phyloP scores from a whole-genome alignment of 2,797 vertebrate species.

The Bradypodion pumilum region DNA sequence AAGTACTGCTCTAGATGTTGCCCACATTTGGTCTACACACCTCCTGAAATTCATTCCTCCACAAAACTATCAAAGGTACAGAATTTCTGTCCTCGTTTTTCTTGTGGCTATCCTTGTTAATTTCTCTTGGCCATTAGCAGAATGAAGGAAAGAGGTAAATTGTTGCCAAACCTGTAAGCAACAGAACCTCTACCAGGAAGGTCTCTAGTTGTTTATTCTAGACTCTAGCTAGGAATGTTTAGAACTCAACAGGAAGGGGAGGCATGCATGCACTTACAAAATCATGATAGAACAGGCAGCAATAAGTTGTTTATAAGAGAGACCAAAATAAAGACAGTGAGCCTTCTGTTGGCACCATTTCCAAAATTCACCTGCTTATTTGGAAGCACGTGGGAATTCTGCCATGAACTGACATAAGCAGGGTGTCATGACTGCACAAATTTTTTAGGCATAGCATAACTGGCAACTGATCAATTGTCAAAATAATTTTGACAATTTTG shows the following conservation, averaged over 20 bases:
- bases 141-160: background rate
- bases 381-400: background rate
- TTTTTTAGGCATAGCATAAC: background rate
- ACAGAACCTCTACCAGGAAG: background rate
- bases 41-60: no score
- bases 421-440: background rate
- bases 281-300: background rate
- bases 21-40: no score
- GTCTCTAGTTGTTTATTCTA: background rate
- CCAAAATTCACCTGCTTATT: constrained; percentile 6
- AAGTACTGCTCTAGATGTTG: no score
- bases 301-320: constrained; percentile 11
- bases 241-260: background rate
- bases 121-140: background rate
- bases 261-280: background rate
- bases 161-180: background rate
- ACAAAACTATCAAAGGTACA: no score
- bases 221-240: background rate
- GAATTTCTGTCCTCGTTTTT: no score
- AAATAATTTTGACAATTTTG: background rate
- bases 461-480: background rate
- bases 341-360: background rate
- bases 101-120: no score
- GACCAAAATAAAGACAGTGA: background rate
- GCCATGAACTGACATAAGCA: background rate